Evolutionary conservation across 2,888 invertebrate genomes (phyloP), one percentile per base, ranked within the genome.

Genomic region (Mamestra brassicae): DNA sequence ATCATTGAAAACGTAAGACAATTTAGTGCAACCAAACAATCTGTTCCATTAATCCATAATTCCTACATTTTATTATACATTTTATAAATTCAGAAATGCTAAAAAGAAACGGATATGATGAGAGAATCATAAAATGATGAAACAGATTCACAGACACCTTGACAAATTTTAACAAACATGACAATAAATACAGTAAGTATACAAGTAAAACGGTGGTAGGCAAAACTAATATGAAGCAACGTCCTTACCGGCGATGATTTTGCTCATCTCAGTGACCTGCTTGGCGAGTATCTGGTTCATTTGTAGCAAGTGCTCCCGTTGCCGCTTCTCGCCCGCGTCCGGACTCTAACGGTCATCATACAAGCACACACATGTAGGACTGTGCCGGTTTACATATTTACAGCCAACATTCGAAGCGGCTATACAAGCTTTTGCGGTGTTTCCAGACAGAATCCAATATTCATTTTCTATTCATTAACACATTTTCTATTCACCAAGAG

Each of bases 261-360:
- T 98, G 97, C 99, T 99, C 97, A 98, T 98, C 96, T 98, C 98
- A 97, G 99, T 99, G 89, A 99, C 99, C 97, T 98, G 98, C 93
- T 98, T 98, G 79, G 99, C 99, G 88, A 99, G 97, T 89, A 99
- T 98, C 96, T 99, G 99, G 97, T 98, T 98, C 89, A 99, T 97
- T 92, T 98, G 98, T 80, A 99, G 97, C 89, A 99, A 97, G 93
- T 99, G 98, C 89, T 99, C 98, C 71, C 99, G 97, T 92, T 98
- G 98, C 87, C 98, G 97, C 95, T 98, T 99, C 93, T 99, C 99
- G 89, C 98, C 98, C 68, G 97, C 97, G 81, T 98, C 97, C 91
- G 98, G 98, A 92, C 98, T 97, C 94, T 98, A 98, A 87, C 90
- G 90, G 88, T 90, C 88, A 90, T 88, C 86, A 89, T 87, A 92